A percentile compares a stretch with the other conserved stretches of the same genome.
phyloP scores from a whole-genome alignment of 2,113 vertebrate species.

The Regulus satrapa region DNA sequence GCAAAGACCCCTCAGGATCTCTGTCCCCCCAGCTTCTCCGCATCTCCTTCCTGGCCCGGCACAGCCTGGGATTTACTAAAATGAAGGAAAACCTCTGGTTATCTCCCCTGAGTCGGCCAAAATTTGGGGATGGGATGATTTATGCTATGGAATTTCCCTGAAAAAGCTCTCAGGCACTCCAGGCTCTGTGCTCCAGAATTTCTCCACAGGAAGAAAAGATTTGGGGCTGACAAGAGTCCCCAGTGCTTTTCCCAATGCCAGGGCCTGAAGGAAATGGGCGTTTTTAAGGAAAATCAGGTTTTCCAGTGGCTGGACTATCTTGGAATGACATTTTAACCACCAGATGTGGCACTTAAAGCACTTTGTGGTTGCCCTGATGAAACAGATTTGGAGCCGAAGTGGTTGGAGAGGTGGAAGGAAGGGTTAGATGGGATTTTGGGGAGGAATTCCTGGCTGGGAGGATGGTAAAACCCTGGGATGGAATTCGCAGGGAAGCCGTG shows the following conservation, averaged over 20 bases:
- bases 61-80: neutral
- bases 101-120: neutral
- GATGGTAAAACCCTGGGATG: fast-evolving
- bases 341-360: neutral
- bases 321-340: fast-evolving
- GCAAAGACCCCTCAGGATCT: neutral
- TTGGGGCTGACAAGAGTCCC: neutral
- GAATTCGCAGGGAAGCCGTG: neutral
- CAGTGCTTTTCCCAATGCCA: fast-evolving
- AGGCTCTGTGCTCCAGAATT: neutral
- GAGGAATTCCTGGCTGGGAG: neutral
- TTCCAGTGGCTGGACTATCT: neutral
- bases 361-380: no score
- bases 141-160: neutral
- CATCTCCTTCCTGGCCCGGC: neutral
- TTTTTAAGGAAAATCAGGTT: neutral
- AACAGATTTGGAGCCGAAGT: fast-evolving
- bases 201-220: neutral
- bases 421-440: neutral
- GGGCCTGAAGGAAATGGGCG: neutral
- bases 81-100: neutral
- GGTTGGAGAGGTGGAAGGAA: neutral
- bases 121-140: neutral
- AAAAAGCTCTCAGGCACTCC: neutral
- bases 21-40: neutral